Percentiles rank a stretch among this genome's conserved stretches.
phyloP scores from a whole-genome alignment of 2,797 vertebrate species.

The Phoxinus dragarum region DNA sequence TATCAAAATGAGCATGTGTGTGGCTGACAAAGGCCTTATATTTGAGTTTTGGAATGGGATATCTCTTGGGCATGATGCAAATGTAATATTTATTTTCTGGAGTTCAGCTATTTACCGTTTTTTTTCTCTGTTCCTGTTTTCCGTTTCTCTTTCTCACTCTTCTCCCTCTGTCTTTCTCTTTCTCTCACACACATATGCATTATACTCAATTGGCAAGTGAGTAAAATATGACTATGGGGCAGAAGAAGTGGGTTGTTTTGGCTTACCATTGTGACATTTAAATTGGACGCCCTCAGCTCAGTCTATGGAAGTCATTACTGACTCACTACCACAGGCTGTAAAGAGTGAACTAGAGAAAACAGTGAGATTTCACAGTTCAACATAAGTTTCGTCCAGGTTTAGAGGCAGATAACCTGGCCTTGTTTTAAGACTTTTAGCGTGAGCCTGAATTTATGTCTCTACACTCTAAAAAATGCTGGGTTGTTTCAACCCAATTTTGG shows the following conservation, averaged over 20 bases:
- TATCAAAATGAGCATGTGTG: not conserved
- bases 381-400: conserved; percentile 8
- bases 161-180: conserved; percentile 21
- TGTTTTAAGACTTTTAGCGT: conserved; percentile 7
- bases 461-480: too few species aligned
- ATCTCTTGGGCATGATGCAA: not conserved
- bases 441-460: conserved; percentile 3
- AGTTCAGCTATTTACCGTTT: not conserved
- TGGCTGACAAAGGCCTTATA: not conserved
- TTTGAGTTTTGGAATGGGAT: not conserved
- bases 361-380: conserved; percentile 21
- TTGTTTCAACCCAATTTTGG: too few species aligned
- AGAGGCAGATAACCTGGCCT: not conserved
- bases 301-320: conserved; percentile 48
- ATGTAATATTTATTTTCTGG: conserved; percentile 21
- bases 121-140: not conserved
- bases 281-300: conserved; percentile 48
- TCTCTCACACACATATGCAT: not conserved
- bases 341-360: conserved; percentile 37
- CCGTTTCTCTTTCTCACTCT: not conserved
- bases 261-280: conserved; percentile 56
- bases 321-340: conserved; percentile 35
- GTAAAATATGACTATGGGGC: conserved; percentile 53
- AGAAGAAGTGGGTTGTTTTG: conserved; percentile 56
- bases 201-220: conserved; percentile 43